phyloP scores from a whole-genome alignment of 2,888 invertebrate species.

The Dioctria linearis region DNA sequence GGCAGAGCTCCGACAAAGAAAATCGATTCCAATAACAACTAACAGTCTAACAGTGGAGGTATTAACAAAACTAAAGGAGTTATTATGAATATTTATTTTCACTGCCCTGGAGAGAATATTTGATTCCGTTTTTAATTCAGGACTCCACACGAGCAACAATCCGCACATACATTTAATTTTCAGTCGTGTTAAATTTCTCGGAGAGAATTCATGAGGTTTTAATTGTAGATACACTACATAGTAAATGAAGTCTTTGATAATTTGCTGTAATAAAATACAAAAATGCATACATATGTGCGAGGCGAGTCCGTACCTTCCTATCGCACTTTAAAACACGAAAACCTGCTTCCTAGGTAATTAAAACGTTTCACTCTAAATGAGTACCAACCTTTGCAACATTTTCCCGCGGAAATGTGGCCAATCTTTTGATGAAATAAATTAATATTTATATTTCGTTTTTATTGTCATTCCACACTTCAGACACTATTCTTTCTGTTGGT shows the following conservation, averaged over 20 bases:
- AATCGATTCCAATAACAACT: no score
- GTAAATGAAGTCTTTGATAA: conserved; percentile 18
- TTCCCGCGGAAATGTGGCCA: conserved; percentile 15
- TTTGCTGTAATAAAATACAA: conserved; percentile 10
- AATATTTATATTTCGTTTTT: conserved; percentile 2
- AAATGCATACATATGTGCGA: not conserved
- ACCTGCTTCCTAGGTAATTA: conserved; percentile 34
- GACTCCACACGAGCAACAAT: conserved; percentile 4
- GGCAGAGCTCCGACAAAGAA: not conserved
- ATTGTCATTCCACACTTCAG: not conserved
- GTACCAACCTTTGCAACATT: conserved; percentile 34
- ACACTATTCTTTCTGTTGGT: not conserved
- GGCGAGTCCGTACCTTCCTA: no score
- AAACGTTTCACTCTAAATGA: conserved; percentile 31
- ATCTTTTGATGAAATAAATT: conserved; percentile 41
- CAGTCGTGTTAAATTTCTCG: conserved; percentile 11
- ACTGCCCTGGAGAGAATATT: conserved; percentile 27
- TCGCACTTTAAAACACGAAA: not conserved
- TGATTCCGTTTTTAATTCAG: conserved; percentile 39
- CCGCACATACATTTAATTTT: conserved; percentile 10
- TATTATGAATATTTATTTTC: conserved; percentile 23
- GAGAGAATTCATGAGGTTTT: conserved; percentile 31
- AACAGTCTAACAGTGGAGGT: no score
- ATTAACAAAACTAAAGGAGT: conserved; percentile 3
- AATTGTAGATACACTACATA: not conserved